Conservation (phyloP, 2,113 vertebrate genomes). For the Neopipo cinnamomea region DNA sequence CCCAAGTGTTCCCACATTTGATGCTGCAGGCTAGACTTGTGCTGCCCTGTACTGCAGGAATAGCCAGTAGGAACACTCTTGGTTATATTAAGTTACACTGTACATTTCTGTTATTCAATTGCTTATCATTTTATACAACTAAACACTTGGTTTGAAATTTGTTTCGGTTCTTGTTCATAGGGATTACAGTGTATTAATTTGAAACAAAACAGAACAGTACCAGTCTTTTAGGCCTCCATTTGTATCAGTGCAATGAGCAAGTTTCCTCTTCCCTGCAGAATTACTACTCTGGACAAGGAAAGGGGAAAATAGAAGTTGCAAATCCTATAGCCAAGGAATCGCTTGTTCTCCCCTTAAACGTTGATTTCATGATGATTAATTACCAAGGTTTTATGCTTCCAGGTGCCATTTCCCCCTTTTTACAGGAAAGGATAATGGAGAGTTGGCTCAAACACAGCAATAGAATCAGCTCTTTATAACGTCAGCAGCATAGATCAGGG, state of each 20-base stretch:
- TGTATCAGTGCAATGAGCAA: neutral
- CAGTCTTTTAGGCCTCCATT: neutral
- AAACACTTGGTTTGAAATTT: neutral
- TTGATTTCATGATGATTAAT: neutral
- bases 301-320: neutral
- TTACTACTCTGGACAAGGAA: neutral
- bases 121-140: neutral
- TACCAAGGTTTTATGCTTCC: neutral
- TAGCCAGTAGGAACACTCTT: neutral
- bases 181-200: neutral
- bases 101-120: neutral
- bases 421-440: neutral
- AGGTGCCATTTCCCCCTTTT: neutral
- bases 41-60: neutral
- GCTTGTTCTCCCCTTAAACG: neutral
- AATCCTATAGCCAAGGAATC: neutral
- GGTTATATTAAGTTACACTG: neutral
- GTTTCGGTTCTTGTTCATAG: neutral
- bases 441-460: neutral
- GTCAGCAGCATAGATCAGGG: neutral
- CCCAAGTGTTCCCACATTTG: neutral
- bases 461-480: neutral
- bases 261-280: neutral
- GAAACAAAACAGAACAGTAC: neutral
- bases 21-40: neutral